These are phyloP conservation scores for Ornithoptera alexandrae DNA, from an alignment of 2,888 invertebrate genomes.

Conservation along the genomic window DNA sequence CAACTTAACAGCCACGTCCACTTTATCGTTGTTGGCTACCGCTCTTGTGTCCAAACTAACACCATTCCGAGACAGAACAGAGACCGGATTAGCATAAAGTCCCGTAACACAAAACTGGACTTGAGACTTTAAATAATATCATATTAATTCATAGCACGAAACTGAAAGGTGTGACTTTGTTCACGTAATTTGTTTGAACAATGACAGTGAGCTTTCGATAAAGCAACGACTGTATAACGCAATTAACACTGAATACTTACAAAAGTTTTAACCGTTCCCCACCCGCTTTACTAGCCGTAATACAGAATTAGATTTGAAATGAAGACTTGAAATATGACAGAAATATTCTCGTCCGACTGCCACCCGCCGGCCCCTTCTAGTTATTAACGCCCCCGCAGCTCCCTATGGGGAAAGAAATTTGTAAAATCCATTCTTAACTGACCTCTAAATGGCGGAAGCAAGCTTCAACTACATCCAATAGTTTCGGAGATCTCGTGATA, in stretches of 20 bases:
- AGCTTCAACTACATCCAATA: too few species aligned
- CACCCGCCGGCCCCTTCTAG: too few species aligned
- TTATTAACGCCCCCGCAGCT: too few species aligned
- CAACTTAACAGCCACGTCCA: background rate
- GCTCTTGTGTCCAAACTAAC: constrained; percentile 22
- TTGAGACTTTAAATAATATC: constrained; percentile 23
- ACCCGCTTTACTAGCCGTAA: too few species aligned
- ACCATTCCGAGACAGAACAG: constrained; percentile 22
- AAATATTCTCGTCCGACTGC: too few species aligned
- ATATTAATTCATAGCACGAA: constrained; percentile 30
- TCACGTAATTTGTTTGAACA: constrained; percentile 22
- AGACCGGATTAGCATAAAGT: constrained; percentile 28
- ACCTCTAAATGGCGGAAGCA: too few species aligned
- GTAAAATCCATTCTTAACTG: too few species aligned
- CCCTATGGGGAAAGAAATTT: too few species aligned
- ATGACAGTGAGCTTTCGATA: constrained; percentile 11
- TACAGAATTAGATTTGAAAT: too few species aligned
- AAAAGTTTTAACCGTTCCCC: too few species aligned
- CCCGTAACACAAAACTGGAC: constrained; percentile 24
- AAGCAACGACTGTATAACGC: background rate
- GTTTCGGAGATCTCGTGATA: too few species aligned
- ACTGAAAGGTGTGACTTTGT: constrained; percentile 28
- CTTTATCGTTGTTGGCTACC: constrained; percentile 25
- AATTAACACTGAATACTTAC: background rate
- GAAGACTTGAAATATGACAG: too few species aligned